Evolutionary conservation across 2,113 vertebrate genomes (phyloP).

Genomic region (Scomber japonicus): DNA sequence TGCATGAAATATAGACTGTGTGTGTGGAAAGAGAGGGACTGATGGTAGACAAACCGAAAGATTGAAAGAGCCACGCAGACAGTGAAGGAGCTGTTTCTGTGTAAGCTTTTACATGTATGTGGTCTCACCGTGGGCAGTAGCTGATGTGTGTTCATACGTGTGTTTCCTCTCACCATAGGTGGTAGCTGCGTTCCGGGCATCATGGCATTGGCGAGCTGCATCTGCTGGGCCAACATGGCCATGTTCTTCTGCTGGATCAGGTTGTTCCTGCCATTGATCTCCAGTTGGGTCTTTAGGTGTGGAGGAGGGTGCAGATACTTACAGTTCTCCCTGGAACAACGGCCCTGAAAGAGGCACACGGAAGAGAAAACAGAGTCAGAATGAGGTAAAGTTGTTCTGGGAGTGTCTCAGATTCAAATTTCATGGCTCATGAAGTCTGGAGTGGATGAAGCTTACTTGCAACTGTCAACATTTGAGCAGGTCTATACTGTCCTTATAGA

Average conservation of each 20-base stretch:
- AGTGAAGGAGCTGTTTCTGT: slow-evolving; percentile 23
- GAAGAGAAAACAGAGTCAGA: neutral
- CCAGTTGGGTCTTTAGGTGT: slow-evolving; percentile 98
- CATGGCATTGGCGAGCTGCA: slow-evolving; percentile 98
- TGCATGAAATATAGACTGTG: neutral
- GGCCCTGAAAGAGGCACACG: slow-evolving; percentile 85
- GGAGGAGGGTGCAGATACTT: slow-evolving; percentile 98
- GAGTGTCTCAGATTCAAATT: too few species aligned
- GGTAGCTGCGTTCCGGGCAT: slow-evolving; percentile 95
- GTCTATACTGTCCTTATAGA: too few species aligned
- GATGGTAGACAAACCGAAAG: neutral
- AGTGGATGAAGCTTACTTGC: too few species aligned
- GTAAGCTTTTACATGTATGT: slow-evolving; percentile 31
- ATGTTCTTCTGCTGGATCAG: slow-evolving; percentile 99
- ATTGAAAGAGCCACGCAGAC: slow-evolving; percentile 11
- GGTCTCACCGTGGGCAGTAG: slow-evolving; percentile 70
- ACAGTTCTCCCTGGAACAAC: slow-evolving; percentile 98
- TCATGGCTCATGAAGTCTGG: too few species aligned
- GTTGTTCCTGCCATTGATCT: slow-evolving; percentile 99
- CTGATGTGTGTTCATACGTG: slow-evolving; percentile 65
- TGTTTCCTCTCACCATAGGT: slow-evolving; percentile 89
- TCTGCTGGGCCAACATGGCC: slow-evolving; percentile 99
- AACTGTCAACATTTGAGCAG: too few species aligned
- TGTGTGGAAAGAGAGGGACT: neutral
- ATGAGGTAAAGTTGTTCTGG: neutral